These are phyloP conservation scores for Fragum fragum DNA, from an alignment of 2,888 invertebrate species.

Conservation along the genomic window DNA sequence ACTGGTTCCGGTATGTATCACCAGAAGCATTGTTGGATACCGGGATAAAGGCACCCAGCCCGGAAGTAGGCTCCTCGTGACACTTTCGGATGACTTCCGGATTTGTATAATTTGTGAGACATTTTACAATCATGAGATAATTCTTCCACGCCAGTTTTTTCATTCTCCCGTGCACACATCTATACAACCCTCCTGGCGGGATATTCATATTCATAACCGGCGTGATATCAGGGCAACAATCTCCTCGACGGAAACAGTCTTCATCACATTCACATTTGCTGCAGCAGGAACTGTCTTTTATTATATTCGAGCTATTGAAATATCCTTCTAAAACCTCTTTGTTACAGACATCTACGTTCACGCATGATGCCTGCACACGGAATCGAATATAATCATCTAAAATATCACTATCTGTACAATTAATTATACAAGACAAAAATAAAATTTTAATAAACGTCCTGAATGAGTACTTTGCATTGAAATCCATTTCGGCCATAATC, in stretches of 20 bases:
- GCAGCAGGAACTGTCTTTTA: background rate
- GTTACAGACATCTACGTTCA: background rate
- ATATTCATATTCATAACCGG: background rate
- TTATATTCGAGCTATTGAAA: background rate
- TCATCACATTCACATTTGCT: background rate
- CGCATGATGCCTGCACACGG: background rate
- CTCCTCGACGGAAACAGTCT: background rate
- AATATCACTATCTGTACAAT: no score
- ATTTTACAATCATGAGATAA: conserved; percentile 7
- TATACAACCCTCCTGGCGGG: conserved; percentile 7
- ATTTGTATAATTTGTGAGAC: conserved; percentile 13
- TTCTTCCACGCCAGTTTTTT: background rate
- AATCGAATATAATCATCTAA: background rate
- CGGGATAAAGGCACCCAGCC: background rate
- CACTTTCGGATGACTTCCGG: background rate
- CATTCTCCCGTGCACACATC: background rate
- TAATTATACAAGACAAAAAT: no score
- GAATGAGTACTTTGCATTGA: no score
- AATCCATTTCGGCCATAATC: no score
- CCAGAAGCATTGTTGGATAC: background rate
- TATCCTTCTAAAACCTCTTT: background rate
- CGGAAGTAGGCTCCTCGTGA: background rate
- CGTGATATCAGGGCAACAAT: conserved; percentile 10
- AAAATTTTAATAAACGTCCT: no score
- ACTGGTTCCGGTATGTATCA: conserved; percentile 7